Evolutionary conservation across 1,140 invertebrate genomes (phyloP), one percentile per base, ranked within the genome.

Genomic region (Ptiloglossa arizonensis): DNA sequence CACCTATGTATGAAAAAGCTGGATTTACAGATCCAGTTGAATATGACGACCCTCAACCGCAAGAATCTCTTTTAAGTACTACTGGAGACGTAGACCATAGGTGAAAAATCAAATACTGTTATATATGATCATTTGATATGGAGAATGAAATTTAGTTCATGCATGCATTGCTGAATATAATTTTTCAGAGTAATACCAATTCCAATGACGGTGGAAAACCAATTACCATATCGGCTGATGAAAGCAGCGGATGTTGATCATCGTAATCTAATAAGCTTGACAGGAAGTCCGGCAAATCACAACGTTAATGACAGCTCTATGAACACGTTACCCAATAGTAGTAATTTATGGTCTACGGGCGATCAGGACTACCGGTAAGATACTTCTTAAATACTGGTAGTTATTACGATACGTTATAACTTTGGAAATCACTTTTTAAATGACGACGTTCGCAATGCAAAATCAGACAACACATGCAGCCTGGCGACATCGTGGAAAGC

Each of bases 241-340:
- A 93, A 93, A 78, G 91, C 89, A 44, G 90, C 93, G 35, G 96
- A 97, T 89, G 95, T 97, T 24, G 96, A 97, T 91, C 96, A 97
- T 87, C 93, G 96, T 79, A 97, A 97, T 92, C 89, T 97, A n/a
- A 97, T 97, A 83, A 96, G 96, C 81, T 89, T 97, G 5, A 97
- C 96, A 15, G 96, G 96, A 41, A 96, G 95, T 83, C 95, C 95
- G 6, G 93, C 93, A 6, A 93, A 94, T 83, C 86, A 81, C 41
- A 82, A 86, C 46, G 85, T 85, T 75, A 86, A 87, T 74, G 89
- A 93, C 66, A 79, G 88, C 48, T 48, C 80, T 19, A 54, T 78
- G 48, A 44, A 56, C 59, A 77, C 83, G 60, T 63, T 85, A 66
- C 8, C 87, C 17, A 84, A 81, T 46, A 88, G 87, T 69, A 90